These are phyloP conservation scores for Coregonus suidteri DNA, from an alignment of 2,797 vertebrate species.

Conservation along the genomic window DNA sequence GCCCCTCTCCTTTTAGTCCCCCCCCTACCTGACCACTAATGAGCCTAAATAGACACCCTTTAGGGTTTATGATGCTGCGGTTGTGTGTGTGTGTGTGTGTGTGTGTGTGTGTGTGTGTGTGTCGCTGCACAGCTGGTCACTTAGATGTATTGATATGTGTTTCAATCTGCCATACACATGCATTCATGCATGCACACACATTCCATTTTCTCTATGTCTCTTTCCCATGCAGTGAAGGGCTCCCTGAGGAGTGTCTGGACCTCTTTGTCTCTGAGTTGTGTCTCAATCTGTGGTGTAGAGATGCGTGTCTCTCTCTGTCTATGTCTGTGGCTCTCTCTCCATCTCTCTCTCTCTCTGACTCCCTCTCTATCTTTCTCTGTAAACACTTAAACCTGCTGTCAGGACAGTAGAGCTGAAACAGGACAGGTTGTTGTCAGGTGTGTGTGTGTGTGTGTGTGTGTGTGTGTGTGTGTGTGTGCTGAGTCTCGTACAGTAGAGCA, in stretches of 20 bases:
- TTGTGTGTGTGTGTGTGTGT: conserved; percentile 33
- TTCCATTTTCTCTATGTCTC: neutral
- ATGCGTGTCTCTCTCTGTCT: conserved; percentile 44
- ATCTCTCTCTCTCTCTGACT: neutral
- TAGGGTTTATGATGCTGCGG: conserved; percentile 57
- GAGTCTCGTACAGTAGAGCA: conserved; percentile 24
- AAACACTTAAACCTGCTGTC: neutral
- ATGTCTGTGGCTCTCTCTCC: neutral
- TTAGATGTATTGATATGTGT: conserved; percentile 68
- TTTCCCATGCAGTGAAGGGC: conserved; percentile 17
- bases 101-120: neutral
- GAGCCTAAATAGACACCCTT: conserved; percentile 57
- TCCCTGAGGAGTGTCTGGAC: conserved; percentile 38
- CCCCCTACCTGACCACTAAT: conserved; percentile 42
- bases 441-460: neutral
- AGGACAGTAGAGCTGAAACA: neutral
- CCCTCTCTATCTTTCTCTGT: neutral
- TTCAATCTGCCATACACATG: conserved; percentile 60
- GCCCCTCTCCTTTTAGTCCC: conserved; percentile 24
- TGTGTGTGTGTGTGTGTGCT: neutral
- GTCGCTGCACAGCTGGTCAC: conserved; percentile 56
- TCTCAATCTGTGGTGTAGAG: conserved; percentile 55
- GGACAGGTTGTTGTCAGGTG: neutral
- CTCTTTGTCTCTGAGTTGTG: conserved; percentile 54
- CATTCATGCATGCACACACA: neutral